Percentiles rank a stretch among this genome's conserved stretches.
Conservation (phyloP, 2,113 vertebrate species). For the Gallinago undulata region DNA sequence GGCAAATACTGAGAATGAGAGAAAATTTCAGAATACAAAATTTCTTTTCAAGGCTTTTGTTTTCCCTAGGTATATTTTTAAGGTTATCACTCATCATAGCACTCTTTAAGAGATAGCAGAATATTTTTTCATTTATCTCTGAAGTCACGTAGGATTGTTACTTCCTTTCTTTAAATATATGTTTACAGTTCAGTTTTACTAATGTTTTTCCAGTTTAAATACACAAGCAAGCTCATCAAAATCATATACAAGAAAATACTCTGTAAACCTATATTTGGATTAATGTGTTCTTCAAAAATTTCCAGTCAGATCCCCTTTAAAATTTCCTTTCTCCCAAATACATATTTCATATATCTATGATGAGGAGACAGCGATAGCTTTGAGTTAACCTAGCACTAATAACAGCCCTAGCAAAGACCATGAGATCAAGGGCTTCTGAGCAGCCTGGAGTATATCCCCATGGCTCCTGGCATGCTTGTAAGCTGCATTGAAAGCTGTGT, state of each 20-base stretch:
- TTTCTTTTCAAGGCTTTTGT: background rate
- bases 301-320: background rate
- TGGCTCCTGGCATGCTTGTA: background rate
- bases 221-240: background rate
- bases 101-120: background rate
- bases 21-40: background rate
- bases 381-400: background rate
- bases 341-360: rapidly evolving
- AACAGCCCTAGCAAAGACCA: background rate
- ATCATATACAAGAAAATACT: background rate
- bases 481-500: background rate
- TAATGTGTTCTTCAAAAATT: background rate
- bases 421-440: background rate
- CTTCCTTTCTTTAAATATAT: background rate
- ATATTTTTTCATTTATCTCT: background rate
- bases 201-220: background rate
- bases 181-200: background rate
- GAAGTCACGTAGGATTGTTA: background rate
- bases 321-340: background rate
- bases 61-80: background rate
- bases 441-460: background rate
- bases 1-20: background rate
- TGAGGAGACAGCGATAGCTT: background rate
- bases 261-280: background rate
- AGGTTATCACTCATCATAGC: background rate